These are phyloP conservation scores for Drosophila sproati DNA, from an alignment of 1,140 invertebrate genomes.

Conservation along the genomic window DNA sequence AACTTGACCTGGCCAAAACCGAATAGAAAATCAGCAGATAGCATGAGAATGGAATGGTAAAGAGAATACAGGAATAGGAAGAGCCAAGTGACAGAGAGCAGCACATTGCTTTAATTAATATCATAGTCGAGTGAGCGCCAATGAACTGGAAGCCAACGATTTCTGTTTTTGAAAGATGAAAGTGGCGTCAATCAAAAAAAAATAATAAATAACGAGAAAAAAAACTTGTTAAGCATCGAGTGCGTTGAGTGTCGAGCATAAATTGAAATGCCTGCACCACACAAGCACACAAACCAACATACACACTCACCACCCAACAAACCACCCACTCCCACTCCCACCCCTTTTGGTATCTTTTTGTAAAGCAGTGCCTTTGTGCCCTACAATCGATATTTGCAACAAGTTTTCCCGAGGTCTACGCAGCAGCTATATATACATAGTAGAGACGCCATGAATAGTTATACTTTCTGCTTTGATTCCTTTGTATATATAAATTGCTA, in stretches of 20 bases:
- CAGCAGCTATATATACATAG: conserved; percentile 9
- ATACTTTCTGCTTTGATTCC: too few relatives aligned
- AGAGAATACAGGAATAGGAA: neutral
- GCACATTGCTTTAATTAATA: conserved; percentile 32
- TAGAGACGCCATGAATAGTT: too few relatives aligned
- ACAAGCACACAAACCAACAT: neutral
- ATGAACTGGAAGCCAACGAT: conserved; percentile 41
- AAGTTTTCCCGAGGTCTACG: conserved; percentile 56
- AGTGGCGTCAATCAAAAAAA: conserved; percentile 13
- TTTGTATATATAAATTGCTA: too few relatives aligned
- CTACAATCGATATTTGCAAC: conserved; percentile 77
- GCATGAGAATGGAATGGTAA: neutral
- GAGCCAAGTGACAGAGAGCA: neutral
- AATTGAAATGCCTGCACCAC: conserved; percentile 35
- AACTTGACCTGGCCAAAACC: conserved; percentile 76
- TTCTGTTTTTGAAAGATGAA: conserved; percentile 13
- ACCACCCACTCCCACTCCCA: neutral
- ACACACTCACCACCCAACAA: neutral
- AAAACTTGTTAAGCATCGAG: conserved; percentile 55
- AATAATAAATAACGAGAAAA: neutral
- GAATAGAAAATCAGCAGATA: neutral
- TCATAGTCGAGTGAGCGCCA: conserved; percentile 31
- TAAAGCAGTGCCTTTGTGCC: conserved; percentile 19
- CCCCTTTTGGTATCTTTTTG: neutral
- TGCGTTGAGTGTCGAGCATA: conserved; percentile 51